Evolutionary conservation across 2,888 invertebrate species (phyloP).

Genomic region (Spilosoma lubricipeda): DNA sequence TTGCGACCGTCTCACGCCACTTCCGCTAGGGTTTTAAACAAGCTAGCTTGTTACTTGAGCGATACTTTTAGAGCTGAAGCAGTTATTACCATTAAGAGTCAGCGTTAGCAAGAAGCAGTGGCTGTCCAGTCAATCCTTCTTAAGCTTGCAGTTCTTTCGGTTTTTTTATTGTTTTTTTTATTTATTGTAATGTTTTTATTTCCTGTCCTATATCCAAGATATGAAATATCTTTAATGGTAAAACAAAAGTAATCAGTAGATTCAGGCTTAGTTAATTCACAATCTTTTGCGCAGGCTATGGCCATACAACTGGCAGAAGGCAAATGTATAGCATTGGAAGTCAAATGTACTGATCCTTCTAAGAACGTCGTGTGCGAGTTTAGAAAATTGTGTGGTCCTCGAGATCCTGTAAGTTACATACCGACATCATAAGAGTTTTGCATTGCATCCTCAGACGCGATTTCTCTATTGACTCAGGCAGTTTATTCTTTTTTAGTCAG

Average conservation of each 20-base stretch:
- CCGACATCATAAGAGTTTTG: not conserved
- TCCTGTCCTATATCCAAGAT: not conserved
- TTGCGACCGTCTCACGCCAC: too few relatives aligned
- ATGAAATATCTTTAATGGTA: not conserved
- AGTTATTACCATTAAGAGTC: too few relatives aligned
- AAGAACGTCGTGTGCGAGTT: conserved; percentile 89
- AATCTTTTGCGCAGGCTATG: conserved; percentile 87
- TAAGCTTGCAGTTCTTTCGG: too few relatives aligned
- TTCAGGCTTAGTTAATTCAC: not conserved
- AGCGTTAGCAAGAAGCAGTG: too few relatives aligned
- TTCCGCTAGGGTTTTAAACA: too few relatives aligned
- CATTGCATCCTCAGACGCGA: not conserved
- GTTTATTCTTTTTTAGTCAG: not conserved
- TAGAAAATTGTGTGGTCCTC: conserved; percentile 94
- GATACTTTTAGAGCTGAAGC: too few relatives aligned
- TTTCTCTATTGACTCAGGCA: not conserved
- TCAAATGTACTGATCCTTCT: conserved; percentile 85
- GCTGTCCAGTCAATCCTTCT: too few relatives aligned
- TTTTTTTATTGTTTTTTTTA: too few relatives aligned
- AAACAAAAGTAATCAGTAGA: not conserved
- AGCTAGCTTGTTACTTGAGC: too few relatives aligned
- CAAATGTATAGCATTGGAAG: conserved; percentile 93
- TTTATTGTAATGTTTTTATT: not conserved
- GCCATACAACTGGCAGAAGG: conserved; percentile 94
- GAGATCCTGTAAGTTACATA: conserved; percentile 87